Conservation (phyloP, 2,113 vertebrate genomes). For the Sceloporus undulatus region DNA sequence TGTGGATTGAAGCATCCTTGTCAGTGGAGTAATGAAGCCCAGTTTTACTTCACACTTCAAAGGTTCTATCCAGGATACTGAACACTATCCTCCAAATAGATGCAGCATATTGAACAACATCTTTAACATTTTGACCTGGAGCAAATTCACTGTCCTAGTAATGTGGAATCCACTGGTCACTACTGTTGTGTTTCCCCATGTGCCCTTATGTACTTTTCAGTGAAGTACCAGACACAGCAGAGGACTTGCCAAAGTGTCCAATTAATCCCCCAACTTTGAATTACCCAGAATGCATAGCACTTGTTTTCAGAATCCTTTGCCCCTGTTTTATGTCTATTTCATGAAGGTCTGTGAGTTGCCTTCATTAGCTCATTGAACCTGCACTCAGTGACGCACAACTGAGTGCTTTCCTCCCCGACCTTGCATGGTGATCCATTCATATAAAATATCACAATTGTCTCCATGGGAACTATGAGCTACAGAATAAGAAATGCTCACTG, state of each 20-base stretch:
- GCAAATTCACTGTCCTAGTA: too few relatives aligned
- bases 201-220: background rate
- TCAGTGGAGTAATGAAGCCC: too few relatives aligned
- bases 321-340: constrained; percentile 13
- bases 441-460: constrained; percentile 53
- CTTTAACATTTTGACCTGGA: too few relatives aligned
- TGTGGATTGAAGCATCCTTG: too few relatives aligned
- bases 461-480: constrained; percentile 47
- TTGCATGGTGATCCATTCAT: constrained; percentile 50
- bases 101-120: too few relatives aligned
- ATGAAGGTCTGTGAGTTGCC: constrained; percentile 20
- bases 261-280: background rate
- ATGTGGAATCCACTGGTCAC: too few relatives aligned
- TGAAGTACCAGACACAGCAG: background rate
- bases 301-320: background rate
- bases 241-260: background rate
- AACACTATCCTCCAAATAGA: too few relatives aligned
- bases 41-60: too few relatives aligned
- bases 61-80: too few relatives aligned
- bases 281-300: background rate
- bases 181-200: background rate
- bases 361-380: constrained; percentile 17
- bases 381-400: background rate
- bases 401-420: background rate
- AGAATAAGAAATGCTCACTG: background rate